Base-by-base conservation (phyloP, 2,113 vertebrate species). In the Cheilinus undulatus region DNA sequence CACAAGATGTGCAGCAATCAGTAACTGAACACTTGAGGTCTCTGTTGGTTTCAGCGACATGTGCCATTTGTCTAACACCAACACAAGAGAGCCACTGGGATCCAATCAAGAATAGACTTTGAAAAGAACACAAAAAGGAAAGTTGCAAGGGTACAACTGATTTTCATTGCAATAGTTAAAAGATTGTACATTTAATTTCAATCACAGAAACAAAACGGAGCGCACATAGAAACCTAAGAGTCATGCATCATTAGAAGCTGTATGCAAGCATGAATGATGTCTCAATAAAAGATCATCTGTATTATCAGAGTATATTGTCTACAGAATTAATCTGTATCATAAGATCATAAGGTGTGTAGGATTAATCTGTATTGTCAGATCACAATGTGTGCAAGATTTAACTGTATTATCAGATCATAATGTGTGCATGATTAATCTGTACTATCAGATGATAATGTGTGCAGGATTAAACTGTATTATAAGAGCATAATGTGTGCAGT, bases 51-150 rank as follows among this genome's bases (percentile, higher is more conserved):
- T 70, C 24, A 53, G 34, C 11, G 19, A 12, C 23, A 24, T 17
- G 20, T 40, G 58, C 9, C 4, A 15, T 76, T 71, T 12, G 28
- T 66, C 42, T 52, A 45, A 67, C 70, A 63, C 27, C 59, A n/a
- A n/a, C n/a, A n/a, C 42, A 46, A 54, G 19, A 58, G 17, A 28
- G 38, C 30, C 50, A 67, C 70, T 48, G 42, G 58, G 58, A 32
- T 6, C 0, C 1, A 4, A 42, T 70, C 23, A 34, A 24, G 3
- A 36, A 10, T 50, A 36, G 49, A 34, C 11, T 43, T 54, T 61
- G 22, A 43, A 34, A 14, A 22, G 11, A 28, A 28, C 20, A 34
- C 6, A 10, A 48, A 8, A 7, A 22, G 28, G 40, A 4, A 42
- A 14, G 12, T 2, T n/a, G 36, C 13, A 46, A 5, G 0, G 4